Base-by-base conservation (phyloP, 2,888 invertebrate species). In the Epirrhoe alternata region DNA sequence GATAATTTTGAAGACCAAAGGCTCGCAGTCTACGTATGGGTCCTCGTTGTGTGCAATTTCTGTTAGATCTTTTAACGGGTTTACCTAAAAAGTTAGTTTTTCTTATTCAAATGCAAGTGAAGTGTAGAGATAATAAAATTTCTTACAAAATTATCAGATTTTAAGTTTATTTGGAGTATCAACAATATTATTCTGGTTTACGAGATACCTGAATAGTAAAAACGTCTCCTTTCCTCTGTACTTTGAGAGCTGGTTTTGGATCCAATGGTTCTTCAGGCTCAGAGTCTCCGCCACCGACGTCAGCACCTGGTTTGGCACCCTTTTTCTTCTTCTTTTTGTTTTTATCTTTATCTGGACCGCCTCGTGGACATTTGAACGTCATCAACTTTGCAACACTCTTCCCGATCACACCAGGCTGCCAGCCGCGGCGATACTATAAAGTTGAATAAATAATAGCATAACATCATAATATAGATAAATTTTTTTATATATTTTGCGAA, bases 11-110 rank as follows among this genome's bases (percentile, higher is more conserved):
- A 96, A 96, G 64, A 95, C 92, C 83, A 96, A 90, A 0, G 96
- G 96, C 67, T 95, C 95, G 79, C 95, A 95, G 61, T 95, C 94
- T 49, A 95, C 94, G 76, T 96, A 96, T 0, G 96, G 96, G 80
- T 95, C 94, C 74, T 96, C 95, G 69, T 94, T 94, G 0, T 93
- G 89, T 14, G 85, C 86, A 50, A 96, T 85, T 24, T 92, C 91
- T 0, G 91, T 89, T 0, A 95, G 87, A 74, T 95, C 94, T 84
- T 95, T 96, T 2, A 96, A 80, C 0, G 96, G 96, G 62, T 95
- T 94, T 78, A 96, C 94, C 76, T 93, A 74, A 14, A 79, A 66
- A 33, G 49, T 7, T 33, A 24, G 4, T 42, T 54, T 50, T 45
- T 5, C n/a, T 47, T 10, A 8, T 6, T 31, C 31, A 30, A 16